phyloP scores from a whole-genome alignment of 2,888 invertebrate genomes.

The Carterocephalus palaemon region DNA sequence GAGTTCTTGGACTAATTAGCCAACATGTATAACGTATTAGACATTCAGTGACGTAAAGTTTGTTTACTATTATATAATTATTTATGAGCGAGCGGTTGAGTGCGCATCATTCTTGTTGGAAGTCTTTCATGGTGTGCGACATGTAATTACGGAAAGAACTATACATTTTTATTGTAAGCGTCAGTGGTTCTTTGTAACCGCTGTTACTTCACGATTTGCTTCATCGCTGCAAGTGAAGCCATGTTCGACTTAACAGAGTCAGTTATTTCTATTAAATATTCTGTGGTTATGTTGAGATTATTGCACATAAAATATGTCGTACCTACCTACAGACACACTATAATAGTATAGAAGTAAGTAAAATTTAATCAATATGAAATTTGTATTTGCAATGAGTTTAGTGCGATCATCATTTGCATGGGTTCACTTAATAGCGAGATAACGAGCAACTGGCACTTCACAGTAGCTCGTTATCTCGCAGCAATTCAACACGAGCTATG shows the following conservation, averaged over 20 bases:
- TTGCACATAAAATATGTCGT: too few species aligned
- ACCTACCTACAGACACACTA: too few species aligned
- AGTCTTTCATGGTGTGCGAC: constrained; percentile 15
- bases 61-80: constrained; percentile 41
- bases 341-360: too few species aligned
- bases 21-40: constrained; percentile 47
- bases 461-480: too few species aligned
- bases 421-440: too few species aligned
- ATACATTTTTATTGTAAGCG: constrained; percentile 2
- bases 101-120: constrained; percentile 22
- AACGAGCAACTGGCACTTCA: too few species aligned
- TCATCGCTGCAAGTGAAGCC: neutral
- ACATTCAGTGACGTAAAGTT: constrained; percentile 41
- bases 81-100: constrained; percentile 27
- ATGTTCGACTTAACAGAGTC: too few species aligned
- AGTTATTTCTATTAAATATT: too few species aligned
- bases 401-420: too few species aligned
- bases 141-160: constrained; percentile 20
- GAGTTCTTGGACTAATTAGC: constrained; percentile 47
- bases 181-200: neutral
- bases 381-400: neutral
- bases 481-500: too few species aligned
- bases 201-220: neutral
- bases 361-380: too few species aligned
- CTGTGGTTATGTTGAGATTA: too few species aligned